phyloP scores from a whole-genome alignment of 1,140 invertebrate genomes.

The Physella acuta region DNA sequence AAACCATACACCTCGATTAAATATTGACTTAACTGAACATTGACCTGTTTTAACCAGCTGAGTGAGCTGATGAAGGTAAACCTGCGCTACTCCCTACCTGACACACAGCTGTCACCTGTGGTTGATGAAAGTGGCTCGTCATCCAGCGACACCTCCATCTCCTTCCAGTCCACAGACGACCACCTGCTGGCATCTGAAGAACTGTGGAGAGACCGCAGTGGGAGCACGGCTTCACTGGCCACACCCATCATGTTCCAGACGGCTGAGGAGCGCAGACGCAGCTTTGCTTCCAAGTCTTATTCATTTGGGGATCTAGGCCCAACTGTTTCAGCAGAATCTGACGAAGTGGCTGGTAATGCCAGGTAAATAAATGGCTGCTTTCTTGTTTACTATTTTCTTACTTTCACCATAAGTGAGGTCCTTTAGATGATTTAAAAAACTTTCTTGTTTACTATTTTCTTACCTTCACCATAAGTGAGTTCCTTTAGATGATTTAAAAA shows the following conservation, averaged over 20 bases:
- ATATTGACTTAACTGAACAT: no score
- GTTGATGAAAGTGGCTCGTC: conserved; percentile 1
- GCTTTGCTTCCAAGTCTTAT: conserved; percentile 42
- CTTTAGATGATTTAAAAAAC: no score
- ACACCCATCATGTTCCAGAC: conserved; percentile 23
- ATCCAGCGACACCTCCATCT: conserved; percentile 26
- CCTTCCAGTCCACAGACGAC: conserved; percentile 35
- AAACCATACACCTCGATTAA: neutral
- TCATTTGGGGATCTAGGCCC: conserved; percentile 41
- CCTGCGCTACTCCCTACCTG: conserved; percentile 34
- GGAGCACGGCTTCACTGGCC: conserved; percentile 36
- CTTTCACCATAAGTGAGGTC: no score
- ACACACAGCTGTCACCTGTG: conserved; percentile 27
- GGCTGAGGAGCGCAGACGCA: conserved; percentile 28
- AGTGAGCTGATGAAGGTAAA: conserved; percentile 42
- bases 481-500: no score
- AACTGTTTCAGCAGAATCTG: conserved; percentile 35
- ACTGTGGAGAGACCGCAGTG: conserved; percentile 38
- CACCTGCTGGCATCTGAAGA: conserved; percentile 37
- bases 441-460: no score
- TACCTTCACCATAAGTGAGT: no score
- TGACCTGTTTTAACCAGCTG: conserved; percentile 22
- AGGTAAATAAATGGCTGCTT: conserved; percentile 15
- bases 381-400: no score
- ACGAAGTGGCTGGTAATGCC: conserved; percentile 28